phyloP scores from a whole-genome alignment of 2,113 vertebrate genomes.

The Peucedramus taeniatus region DNA sequence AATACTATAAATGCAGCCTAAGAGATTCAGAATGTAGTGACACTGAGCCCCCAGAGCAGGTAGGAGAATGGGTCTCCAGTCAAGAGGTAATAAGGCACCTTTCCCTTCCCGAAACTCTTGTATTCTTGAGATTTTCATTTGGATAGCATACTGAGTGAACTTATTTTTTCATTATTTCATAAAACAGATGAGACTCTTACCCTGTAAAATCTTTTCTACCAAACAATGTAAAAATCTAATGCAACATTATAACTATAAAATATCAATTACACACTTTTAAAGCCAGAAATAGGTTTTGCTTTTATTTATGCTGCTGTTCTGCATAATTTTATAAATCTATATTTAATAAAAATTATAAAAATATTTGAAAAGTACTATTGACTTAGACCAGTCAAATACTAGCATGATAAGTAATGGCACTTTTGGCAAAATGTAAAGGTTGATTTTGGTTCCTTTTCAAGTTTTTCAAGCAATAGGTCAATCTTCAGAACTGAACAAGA shows the following conservation, averaged over 20 bases:
- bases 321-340: not conserved
- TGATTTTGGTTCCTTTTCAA: not conserved
- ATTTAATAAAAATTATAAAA: not conserved
- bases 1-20: not conserved
- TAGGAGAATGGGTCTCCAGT: not conserved
- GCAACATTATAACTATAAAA: not conserved
- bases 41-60: accelerated
- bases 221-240: not conserved
- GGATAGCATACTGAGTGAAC: not conserved
- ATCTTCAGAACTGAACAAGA: not conserved
- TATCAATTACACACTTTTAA: not conserved
- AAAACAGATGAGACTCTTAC: not conserved
- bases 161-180: not conserved
- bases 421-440: not conserved
- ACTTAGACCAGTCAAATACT: not conserved
- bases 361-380: not conserved
- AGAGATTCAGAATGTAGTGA: not conserved
- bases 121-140: not conserved
- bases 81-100: not conserved
- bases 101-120: not conserved
- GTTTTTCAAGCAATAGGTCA: not conserved
- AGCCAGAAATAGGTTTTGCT: not conserved
- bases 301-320: not conserved
- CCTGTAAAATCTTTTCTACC: not conserved
- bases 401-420: not conserved